These are phyloP conservation scores for Drosophila burlai DNA, from an alignment of 1,140 invertebrate species.

Conservation along the genomic window DNA sequence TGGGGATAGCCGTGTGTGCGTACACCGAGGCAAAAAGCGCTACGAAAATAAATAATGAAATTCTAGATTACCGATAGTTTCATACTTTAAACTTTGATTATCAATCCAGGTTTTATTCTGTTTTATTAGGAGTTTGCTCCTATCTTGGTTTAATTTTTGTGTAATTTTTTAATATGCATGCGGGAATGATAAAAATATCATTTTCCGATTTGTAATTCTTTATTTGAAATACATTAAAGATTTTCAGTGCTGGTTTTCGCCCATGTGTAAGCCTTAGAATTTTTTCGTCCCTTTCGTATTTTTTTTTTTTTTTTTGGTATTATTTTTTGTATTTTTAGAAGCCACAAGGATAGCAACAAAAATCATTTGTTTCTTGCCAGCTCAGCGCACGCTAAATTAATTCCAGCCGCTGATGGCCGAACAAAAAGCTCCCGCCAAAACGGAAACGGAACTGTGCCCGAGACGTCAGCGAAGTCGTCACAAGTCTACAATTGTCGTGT, in stretches of 20 bases:
- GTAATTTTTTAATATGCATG: no score
- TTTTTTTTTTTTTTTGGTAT: conserved; percentile 66
- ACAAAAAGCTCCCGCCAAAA: conserved; percentile 74
- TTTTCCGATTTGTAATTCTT: not conserved
- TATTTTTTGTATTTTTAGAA: conserved; percentile 65
- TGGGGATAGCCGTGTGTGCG: conserved; percentile 32
- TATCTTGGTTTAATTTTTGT: not conserved
- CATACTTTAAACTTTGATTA: not conserved
- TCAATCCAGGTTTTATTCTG: not conserved
- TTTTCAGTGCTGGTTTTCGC: not conserved
- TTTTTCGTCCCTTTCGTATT: conserved; percentile 1
- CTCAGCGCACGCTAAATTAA: conserved; percentile 83
- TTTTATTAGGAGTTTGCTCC: not conserved
- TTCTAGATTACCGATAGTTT: not conserved
- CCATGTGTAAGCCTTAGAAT: conserved; percentile 27
- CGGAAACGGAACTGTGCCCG: conserved; percentile 81
- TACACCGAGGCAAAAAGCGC: conserved; percentile 15
- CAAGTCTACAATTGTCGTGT: conserved; percentile 79
- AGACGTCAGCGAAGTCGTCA: conserved; percentile 76
- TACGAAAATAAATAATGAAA: not conserved
- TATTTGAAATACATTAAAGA: not conserved
- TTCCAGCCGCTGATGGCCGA: conserved; percentile 72
- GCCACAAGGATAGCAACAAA: conserved; percentile 55
- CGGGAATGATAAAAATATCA: not conserved
- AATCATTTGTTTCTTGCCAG: conserved; percentile 82